Percentiles rank a stretch among this genome's conserved stretches.
Conservation (phyloP, 1,140 invertebrate species). For the Gyrodactylus salaris region DNA sequence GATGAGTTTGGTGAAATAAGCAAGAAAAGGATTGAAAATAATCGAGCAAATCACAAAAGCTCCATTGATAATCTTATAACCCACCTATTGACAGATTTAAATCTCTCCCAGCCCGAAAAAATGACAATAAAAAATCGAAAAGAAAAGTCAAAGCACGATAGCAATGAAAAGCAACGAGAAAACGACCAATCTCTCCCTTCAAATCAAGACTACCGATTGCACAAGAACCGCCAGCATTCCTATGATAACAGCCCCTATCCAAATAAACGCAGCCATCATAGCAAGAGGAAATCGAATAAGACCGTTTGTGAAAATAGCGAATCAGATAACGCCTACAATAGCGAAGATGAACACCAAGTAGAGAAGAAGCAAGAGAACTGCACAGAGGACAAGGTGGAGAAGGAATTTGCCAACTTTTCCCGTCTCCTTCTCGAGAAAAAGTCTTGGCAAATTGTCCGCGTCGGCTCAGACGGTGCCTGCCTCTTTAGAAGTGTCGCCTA, state of each 20-base stretch:
- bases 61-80: not conserved
- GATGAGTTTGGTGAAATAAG: not conserved
- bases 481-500: slow-evolving; percentile 6
- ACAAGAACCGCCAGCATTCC: not conserved
- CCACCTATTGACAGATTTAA: not conserved
- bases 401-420: not conserved
- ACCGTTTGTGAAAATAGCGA: not conserved
- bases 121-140: not conserved
- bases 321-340: not conserved
- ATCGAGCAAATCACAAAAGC: not conserved
- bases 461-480: slow-evolving; percentile 4
- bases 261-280: not conserved
- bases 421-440: not conserved
- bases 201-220: not conserved
- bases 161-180: not conserved
- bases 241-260: not conserved
- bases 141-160: not conserved
- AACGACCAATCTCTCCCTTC: not conserved
- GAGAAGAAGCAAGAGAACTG: not conserved
- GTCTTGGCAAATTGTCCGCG: not conserved
- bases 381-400: not conserved
- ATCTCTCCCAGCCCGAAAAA: not conserved
- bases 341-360: not conserved
- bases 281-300: not conserved
- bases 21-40: not conserved